A percentile compares a stretch with the other conserved stretches of the same genome.
phyloP scores from a whole-genome alignment of 2,113 vertebrate genomes.

The Etheostoma cragini region DNA sequence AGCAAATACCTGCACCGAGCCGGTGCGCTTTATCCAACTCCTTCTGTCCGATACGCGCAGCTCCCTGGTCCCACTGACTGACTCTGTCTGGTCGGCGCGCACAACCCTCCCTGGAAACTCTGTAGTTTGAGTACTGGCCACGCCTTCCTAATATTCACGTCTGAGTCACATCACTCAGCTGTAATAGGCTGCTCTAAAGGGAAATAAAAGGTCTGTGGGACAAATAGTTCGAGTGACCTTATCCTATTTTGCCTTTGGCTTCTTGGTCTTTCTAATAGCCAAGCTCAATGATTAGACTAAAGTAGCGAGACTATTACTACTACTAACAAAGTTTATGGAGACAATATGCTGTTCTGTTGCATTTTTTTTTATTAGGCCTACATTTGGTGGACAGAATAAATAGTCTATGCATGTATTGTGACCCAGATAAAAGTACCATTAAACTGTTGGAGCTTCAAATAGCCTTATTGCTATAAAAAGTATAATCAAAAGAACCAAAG shows the following conservation, averaged over 20 bases:
- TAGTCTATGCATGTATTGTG: neutral
- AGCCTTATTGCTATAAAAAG: neutral
- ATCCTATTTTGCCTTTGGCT: neutral
- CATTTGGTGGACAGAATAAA: neutral
- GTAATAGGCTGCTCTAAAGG: neutral
- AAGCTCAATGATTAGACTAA: neutral
- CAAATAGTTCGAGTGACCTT: neutral
- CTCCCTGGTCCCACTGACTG: conserved; percentile 45
- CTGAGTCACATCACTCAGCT: conserved; percentile 38
- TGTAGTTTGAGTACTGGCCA: conserved; percentile 64
- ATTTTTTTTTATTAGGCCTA: no score
- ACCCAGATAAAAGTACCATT: neutral
- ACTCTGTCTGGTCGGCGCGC: conserved; percentile 20
- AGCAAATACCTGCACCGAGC: conserved; percentile 49
- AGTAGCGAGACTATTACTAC: neutral
- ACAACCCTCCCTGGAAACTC: conserved; percentile 54
- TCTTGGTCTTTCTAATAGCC: neutral
- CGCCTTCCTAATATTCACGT: conserved; percentile 59
- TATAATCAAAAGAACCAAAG: no score
- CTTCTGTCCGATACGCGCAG: conserved; percentile 41
- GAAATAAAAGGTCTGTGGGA: conserved; percentile 3
- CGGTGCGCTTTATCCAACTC: conserved; percentile 48
- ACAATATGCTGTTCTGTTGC: neutral
- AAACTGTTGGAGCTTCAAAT: neutral
- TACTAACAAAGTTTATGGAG: neutral